Percentiles rank a stretch among this genome's conserved stretches.
Conservation (phyloP, 2,113 vertebrate species). For the Rhipidura dahli region DNA sequence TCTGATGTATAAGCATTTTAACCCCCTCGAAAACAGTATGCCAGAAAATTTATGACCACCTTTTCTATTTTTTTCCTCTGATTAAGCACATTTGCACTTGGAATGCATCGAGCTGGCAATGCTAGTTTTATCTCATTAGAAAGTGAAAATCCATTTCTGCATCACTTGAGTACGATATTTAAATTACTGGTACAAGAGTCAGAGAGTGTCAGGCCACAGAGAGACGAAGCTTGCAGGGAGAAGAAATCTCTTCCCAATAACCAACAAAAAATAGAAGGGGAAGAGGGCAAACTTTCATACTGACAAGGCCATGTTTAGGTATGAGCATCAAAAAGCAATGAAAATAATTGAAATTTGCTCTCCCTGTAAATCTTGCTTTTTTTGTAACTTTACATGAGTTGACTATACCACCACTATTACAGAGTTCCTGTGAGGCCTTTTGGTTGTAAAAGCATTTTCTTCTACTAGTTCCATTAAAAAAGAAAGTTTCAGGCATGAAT, state of each 20-base stretch:
- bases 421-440: not conserved
- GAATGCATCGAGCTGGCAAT: not conserved
- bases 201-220: not conserved
- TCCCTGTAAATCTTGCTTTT: not conserved
- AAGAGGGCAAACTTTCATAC: not conserved
- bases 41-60: not conserved
- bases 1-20: not conserved
- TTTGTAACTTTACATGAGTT: not conserved
- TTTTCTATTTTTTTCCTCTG: not conserved
- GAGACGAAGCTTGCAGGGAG: not conserved
- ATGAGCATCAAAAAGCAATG: not conserved
- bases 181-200: not conserved
- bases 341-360: not conserved
- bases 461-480: constrained; percentile 18
- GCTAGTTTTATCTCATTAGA: not conserved
- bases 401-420: accelerated
- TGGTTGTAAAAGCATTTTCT: not conserved
- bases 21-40: not conserved
- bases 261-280: accelerated
- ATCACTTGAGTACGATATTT: not conserved
- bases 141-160: not conserved
- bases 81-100: not conserved
- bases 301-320: not conserved
- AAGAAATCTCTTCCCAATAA: not conserved
- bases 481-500: not conserved